A percentile compares a stretch with the other conserved stretches of the same genome.
Evolutionary conservation across 2,113 vertebrate species (phyloP).

Genomic region (Rallus limicola): DNA sequence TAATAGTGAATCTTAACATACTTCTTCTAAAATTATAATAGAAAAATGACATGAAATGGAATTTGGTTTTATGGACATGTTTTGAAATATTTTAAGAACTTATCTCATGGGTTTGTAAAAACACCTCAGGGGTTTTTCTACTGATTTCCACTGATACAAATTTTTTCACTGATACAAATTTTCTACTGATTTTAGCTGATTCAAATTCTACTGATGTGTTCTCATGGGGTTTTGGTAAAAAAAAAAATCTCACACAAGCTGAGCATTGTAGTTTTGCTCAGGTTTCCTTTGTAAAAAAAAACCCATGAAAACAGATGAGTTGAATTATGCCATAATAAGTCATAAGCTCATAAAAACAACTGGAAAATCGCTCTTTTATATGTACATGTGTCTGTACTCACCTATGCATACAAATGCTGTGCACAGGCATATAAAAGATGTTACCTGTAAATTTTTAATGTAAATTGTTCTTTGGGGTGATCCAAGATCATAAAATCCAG

Average conservation of each 20-base stretch:
- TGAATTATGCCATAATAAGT: background rate
- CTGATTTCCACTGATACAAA: too few species aligned
- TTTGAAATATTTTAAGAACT: background rate
- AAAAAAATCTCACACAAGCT: too few species aligned
- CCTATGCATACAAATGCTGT: constrained; percentile 2
- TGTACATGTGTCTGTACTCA: background rate
- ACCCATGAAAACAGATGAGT: background rate
- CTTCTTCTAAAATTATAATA: background rate
- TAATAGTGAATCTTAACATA: background rate
- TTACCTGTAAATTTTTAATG: background rate
- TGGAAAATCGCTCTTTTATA: background rate
- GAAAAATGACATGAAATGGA: background rate
- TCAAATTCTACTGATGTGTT: too few species aligned
- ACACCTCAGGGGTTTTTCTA: background rate
- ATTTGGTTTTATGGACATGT: background rate
- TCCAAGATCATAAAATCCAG: background rate
- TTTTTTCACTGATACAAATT: too few species aligned
- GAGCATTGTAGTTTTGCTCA: too few species aligned
- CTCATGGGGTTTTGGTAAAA: too few species aligned
- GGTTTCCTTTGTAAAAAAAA: too few species aligned
- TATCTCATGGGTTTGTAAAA: background rate
- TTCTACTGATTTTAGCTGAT: too few species aligned
- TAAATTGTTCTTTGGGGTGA: background rate
- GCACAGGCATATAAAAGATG: background rate
- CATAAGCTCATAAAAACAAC: background rate